A percentile compares a stretch with the other conserved stretches of the same genome.
These are phyloP conservation scores for Acanthosepion esculentum DNA, from an alignment of 2,888 invertebrate genomes.

Conservation along the genomic window DNA sequence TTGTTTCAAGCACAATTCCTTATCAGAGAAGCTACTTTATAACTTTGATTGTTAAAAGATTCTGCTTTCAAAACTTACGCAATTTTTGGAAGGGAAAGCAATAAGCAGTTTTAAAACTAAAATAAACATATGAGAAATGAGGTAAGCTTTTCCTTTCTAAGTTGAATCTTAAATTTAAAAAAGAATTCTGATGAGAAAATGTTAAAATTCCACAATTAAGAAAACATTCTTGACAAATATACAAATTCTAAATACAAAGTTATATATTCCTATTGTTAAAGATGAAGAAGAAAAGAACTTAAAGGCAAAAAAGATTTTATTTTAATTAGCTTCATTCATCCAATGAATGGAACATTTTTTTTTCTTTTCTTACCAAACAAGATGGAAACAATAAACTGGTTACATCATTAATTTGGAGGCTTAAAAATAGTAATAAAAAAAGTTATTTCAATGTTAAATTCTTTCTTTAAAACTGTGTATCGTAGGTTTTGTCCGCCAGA, in stretches of 20 bases:
- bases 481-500: background rate
- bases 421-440: background rate
- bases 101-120: background rate
- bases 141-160: background rate
- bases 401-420: no score
- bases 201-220: background rate
- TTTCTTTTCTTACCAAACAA: background rate
- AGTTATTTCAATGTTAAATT: background rate
- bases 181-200: background rate
- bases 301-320: background rate
- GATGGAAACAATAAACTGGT: background rate
- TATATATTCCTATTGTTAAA: background rate
- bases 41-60: background rate
- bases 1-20: background rate
- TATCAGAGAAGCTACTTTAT: background rate
- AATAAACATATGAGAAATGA: background rate
- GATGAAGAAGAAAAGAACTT: background rate
- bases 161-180: background rate
- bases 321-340: slow-evolving; percentile 21
- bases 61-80: background rate
- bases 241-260: background rate
- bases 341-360: background rate
- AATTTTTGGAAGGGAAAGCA: background rate
- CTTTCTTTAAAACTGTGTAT: background rate
- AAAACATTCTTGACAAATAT: background rate